Base-by-base conservation (phyloP, 1,140 invertebrate genomes). In the Scaptomyza pallida region DNA sequence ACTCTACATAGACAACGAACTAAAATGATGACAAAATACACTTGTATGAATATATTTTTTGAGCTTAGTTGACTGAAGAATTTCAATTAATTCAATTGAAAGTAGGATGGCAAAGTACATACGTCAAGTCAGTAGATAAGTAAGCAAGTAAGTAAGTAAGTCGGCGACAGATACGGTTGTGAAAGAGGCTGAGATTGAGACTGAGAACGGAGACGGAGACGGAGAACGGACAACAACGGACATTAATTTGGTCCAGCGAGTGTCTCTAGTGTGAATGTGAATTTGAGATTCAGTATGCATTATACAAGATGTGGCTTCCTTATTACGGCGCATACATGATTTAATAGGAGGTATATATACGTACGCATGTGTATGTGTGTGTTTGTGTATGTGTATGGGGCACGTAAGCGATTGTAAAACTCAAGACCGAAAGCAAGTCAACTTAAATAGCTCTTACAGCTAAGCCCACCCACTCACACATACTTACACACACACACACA, bases 31-130 rank as follows among this genome's bases (percentile, higher is more conserved):
- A 68, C 45, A 57, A 40, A n/a, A 50, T 55, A 44, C 21, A 41
- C 44, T 35, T 16, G 47, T 43, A 44, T 17, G 33, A 45, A 15
- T 65, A 56, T 64, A 45, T 81, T 62, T n/a, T n/a, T n/a, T n/a
- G n/a, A n/a, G 68, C 77, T 81, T 86, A 86, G 81, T 85, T 74
- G 65, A 86, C 47, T 59, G 63, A 88, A 67, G 78, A 88, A 82
- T 88, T 88, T 88, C 82, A 88, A 88, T 88, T 88, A 88, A 88
- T 88, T 88, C 83, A 88, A 88, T 88, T 88, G 82, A 75, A 57
- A 59, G 62, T 65, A 47, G 37, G 59, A 73, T 54, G 72, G 48
- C 63, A 12, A 35, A 35, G 8, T 35, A 35, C 30, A 9, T 33
- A 33, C 33, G 12, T 26, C 23, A 26, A 0, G 26, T 37, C 12